Evolutionary conservation across 2,113 vertebrate genomes (phyloP).

Genomic region (Etheostoma cragini): DNA sequence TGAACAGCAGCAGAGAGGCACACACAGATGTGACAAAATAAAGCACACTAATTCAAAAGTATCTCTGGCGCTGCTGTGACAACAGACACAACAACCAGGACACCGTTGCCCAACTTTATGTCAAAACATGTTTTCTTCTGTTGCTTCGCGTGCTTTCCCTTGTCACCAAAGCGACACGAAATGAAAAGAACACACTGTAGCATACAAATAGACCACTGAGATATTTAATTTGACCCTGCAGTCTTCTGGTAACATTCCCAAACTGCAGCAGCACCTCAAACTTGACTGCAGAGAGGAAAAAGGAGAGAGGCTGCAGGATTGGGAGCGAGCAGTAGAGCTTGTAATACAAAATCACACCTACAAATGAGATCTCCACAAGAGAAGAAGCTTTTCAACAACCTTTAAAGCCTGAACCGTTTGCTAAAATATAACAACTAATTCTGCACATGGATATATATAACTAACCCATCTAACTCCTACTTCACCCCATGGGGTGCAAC

Average conservation of each 20-base stretch:
- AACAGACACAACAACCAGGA: slow-evolving; percentile 34
- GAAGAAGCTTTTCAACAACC: slow-evolving; percentile 26
- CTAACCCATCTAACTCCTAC: slow-evolving; percentile 19
- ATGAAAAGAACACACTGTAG: slow-evolving; percentile 20
- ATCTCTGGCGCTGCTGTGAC: slow-evolving; percentile 20
- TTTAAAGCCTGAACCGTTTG: slow-evolving; percentile 24
- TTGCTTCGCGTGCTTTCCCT: not conserved
- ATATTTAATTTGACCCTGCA: slow-evolving; percentile 43
- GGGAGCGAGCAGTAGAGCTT: slow-evolving; percentile 5
- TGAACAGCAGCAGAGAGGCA: slow-evolving; percentile 34
- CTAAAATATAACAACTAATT: slow-evolving; percentile 54
- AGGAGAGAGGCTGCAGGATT: slow-evolving; percentile 8
- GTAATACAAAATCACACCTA: slow-evolving; percentile 45
- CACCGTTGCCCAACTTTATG: slow-evolving; percentile 13
- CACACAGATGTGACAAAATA: slow-evolving; percentile 49
- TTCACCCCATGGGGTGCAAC: slow-evolving; percentile 39
- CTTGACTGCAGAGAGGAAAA: slow-evolving; percentile 41
- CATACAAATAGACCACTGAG: slow-evolving; percentile 31
- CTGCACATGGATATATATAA: slow-evolving; percentile 45
- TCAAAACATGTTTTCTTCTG: slow-evolving; percentile 23
- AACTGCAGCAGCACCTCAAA: slow-evolving; percentile 33
- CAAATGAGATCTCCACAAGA: slow-evolving; percentile 39
- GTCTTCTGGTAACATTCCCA: slow-evolving; percentile 49
- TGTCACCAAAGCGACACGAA: slow-evolving; percentile 21
- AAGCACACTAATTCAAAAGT: slow-evolving; percentile 43